Base-by-base conservation (phyloP, 1,140 invertebrate genomes). In the Drosophila hydei region DNA sequence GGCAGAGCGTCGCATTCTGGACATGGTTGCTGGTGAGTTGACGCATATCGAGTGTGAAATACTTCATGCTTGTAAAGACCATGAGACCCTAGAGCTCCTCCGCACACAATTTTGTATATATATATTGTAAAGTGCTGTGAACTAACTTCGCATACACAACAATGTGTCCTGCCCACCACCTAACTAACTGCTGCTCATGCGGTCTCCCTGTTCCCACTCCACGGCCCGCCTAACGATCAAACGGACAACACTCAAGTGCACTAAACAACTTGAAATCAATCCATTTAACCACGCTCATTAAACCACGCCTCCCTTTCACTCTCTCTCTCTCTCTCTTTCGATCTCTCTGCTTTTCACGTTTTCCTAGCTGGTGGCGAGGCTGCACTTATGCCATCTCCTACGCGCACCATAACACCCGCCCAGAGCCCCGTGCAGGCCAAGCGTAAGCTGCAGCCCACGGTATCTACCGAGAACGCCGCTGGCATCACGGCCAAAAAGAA, bases 391-490 rank as follows among this genome's bases (percentile, higher is more conserved):
- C 93, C 48, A 92, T 94, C 89, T 90, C 93, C 93, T 38, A 94
- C 93, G 43, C 92, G 93, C 58, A 94, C 93, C 30, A 93, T 94
- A 7, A 93, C 91, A 38, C 90, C 90, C 25, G 75, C 83, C 50
- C 84, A 91, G 52, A 91, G 85, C 47, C 79, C 81, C 11, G 79
- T 89, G 33, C 91, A 91, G 52, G 76, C 79, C 1, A 96, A 96
- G 85, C 92, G 95, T 43, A 96, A 95, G 90, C 88, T 96, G 16
- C 95, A 96, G 85, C 93, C 93, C 7, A 95, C 95, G 11, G 93
- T 95, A 48, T 96, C 95, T 55, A 94, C 93, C 63, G 94, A 95
- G 58, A 91, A 91, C 51, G 90, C 90, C 6, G 71, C 79, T 9
- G 87, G 80, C 16, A 84, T 72, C 21, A 84, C 75, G 3, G 74